Base-by-base conservation (phyloP, 1,140 invertebrate species). In the Andrena cerasifolii region DNA sequence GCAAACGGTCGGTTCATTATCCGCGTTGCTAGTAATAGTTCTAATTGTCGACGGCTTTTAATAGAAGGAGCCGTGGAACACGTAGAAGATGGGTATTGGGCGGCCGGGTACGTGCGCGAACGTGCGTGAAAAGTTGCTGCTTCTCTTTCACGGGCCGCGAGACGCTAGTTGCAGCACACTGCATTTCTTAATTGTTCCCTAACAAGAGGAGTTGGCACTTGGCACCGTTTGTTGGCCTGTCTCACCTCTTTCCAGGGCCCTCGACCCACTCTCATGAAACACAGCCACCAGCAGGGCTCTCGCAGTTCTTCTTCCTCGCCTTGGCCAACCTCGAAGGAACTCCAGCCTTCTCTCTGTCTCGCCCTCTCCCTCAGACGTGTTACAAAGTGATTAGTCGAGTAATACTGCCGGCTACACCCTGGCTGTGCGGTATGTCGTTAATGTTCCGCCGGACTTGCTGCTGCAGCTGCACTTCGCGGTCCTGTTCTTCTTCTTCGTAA, bases 101-200 rank as follows among this genome's bases (percentile, higher is more conserved):
- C 62, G 5, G 28, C 33, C 6, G 36, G n/a, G 31, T 43, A 16
- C 16, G 40, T 16, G 66, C 4, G 14, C 31, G 56, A 43, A 71
- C 59, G 72, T 59, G 80, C 74, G 80, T 74, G 80, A 83, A 83
- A 83, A 82, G 58, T 79, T 24, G 59, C 49, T 51, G 62, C 36
- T 82, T 56, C 67, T 83, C 67, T 56, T 45, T 51, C 62, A 59
- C 49, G 40, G 62, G 68, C 16, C 53, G 47, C 56, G 49, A 62
- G 21, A 21, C 70, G 71, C 76, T 86, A 84, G 84, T 84, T 86
- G 84, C 85, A 72, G 51, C 65, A 85, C 79, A 76, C 84, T 85
- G 88, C 86, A 88, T 89, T 91, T 86, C 89, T 91, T 91, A 89
- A 91, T 90, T 90, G 90, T 90, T 87, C 86, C 86, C 87, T 89